Conservation (phyloP, 2,888 invertebrate species). For the Eupithecia tripunctaria region DNA sequence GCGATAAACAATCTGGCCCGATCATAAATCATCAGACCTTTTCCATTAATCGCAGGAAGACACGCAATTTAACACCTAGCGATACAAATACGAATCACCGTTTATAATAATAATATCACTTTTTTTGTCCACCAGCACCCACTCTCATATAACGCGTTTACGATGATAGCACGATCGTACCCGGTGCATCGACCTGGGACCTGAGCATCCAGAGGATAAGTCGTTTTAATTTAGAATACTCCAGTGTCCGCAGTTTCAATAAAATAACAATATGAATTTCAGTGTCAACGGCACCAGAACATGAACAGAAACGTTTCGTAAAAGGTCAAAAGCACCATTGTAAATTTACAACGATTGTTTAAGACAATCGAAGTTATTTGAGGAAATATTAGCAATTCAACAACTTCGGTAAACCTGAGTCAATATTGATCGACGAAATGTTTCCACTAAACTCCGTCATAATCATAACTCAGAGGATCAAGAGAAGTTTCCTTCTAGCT, state of each 20-base stretch:
- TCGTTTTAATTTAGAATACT: conserved; percentile 75
- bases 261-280: conserved; percentile 38
- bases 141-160: conserved; percentile 48
- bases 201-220: conserved; percentile 65
- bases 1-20: conserved; percentile 30
- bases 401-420: conserved; percentile 14
- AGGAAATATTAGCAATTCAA: conserved; percentile 31
- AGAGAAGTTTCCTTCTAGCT: conserved; percentile 10
- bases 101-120: conserved; percentile 44
- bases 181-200: conserved; percentile 74
- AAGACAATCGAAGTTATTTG: conserved; percentile 40
- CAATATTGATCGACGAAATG: conserved; percentile 21
- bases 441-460: conserved; percentile 14
- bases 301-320: conserved; percentile 34
- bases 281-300: conserved; percentile 35
- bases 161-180: conserved; percentile 66
- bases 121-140: conserved; percentile 49
- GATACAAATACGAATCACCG: conserved; percentile 61
- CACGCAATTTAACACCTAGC: conserved; percentile 59
- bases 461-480: conserved; percentile 11
- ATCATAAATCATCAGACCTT: conserved; percentile 58
- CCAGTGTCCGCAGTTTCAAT: conserved; percentile 61
- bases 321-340: conserved; percentile 41
- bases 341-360: conserved; percentile 33
- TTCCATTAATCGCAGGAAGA: conserved; percentile 60